Evolutionary conservation across 2,888 invertebrate species (phyloP).

Genomic region (Heliconius charithonia): DNA sequence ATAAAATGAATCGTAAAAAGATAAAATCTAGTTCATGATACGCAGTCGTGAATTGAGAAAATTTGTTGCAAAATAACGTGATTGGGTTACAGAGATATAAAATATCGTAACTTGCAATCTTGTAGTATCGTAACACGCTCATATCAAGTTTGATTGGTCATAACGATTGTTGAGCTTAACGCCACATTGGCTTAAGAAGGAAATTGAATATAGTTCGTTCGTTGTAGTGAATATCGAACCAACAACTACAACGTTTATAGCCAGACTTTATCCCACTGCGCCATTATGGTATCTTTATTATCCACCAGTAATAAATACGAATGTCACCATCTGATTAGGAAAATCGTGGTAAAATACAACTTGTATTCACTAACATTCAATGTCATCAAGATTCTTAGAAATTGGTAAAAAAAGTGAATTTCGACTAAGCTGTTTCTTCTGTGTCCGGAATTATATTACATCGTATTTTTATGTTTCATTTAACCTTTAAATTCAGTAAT

Average conservation of each 20-base stretch:
- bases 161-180: too few relatives aligned
- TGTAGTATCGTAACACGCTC: neutral
- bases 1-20: neutral
- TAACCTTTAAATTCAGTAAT: neutral
- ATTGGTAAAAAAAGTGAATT: too few relatives aligned
- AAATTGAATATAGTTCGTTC: neutral
- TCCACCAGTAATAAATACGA: too few relatives aligned
- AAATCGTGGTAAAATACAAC: too few relatives aligned
- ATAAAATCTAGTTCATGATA: constrained; percentile 9
- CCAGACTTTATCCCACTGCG: neutral
- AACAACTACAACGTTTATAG: neutral
- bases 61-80: constrained; percentile 4
- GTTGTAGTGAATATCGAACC: neutral
- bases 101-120: neutral
- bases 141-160: neutral
- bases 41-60: neutral
- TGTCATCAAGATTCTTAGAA: too few relatives aligned
- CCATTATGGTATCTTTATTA: neutral
- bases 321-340: too few relatives aligned
- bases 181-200: neutral
- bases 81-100: neutral
- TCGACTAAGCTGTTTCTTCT: too few relatives aligned
- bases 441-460: neutral
- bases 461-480: neutral
- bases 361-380: too few relatives aligned